Conservation (phyloP, 2,797 vertebrate species). For the Microchirus variegatus region DNA sequence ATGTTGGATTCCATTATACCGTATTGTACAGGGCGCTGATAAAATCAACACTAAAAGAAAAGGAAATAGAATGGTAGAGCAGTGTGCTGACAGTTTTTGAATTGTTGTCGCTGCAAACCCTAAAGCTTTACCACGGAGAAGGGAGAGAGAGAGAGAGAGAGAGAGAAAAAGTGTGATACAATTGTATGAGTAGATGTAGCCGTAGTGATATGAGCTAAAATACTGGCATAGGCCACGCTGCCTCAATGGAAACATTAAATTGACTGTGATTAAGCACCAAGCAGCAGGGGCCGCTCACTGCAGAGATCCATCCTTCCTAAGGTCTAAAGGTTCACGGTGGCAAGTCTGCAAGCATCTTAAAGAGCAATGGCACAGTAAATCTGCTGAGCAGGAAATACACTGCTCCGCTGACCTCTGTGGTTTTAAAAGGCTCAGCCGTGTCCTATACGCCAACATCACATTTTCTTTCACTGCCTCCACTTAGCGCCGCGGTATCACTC, state of each 20-base stretch:
- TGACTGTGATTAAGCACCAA: constrained; percentile 48
- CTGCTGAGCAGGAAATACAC: constrained; percentile 24
- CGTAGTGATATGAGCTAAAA: constrained; percentile 35
- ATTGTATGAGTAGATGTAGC: constrained; percentile 19
- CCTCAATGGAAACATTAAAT: constrained; percentile 39
- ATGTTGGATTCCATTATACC: constrained; percentile 42
- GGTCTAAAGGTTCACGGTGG: constrained; percentile 42
- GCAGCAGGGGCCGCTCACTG: constrained; percentile 29
- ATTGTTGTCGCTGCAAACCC: constrained; percentile 8
- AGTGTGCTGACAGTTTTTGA: constrained; percentile 10
- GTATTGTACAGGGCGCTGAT: neutral
- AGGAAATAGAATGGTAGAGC: neutral
- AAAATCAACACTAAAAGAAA: constrained; percentile 11
- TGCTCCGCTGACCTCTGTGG: constrained; percentile 12
- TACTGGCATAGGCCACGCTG: constrained; percentile 17
- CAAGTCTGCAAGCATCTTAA: constrained; percentile 22
- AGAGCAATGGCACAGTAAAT: constrained; percentile 33
- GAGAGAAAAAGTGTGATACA: neutral
- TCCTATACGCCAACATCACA: constrained; percentile 6
- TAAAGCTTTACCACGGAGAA: constrained; percentile 8
- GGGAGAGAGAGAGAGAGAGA: neutral
- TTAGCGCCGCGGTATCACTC: too few species aligned
- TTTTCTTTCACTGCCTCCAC: neutral
- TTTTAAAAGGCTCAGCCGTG: constrained; percentile 5
- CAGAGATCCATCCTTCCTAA: constrained; percentile 29